Conservation (phyloP, 2,888 invertebrate species). For the Leucoptera coffeella region DNA sequence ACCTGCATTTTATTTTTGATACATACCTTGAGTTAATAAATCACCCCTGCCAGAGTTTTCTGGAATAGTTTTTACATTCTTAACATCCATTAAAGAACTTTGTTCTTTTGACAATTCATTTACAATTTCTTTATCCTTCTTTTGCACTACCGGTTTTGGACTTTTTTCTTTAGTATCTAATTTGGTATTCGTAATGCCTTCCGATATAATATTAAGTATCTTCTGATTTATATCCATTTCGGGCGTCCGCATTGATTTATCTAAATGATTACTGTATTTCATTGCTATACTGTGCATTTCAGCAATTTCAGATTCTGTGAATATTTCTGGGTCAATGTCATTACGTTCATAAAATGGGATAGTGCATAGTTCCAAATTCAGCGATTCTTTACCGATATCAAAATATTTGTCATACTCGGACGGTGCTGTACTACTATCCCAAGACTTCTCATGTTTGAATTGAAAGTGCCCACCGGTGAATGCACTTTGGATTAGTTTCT, state of each 20-base stretch:
- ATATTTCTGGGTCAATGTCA: slow-evolving; percentile 17
- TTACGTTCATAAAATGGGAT: slow-evolving; percentile 40
- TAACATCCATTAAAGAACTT: too few species aligned
- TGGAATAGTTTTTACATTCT: too few species aligned
- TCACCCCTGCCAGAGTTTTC: too few species aligned
- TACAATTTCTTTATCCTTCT: too few species aligned
- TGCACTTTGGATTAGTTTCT: slow-evolving; percentile 36
- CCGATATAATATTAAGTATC: slow-evolving; percentile 14
- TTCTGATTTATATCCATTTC: slow-evolving; percentile 23
- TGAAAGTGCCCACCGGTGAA: slow-evolving; percentile 41
- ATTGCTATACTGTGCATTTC: slow-evolving; percentile 32
- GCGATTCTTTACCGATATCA: slow-evolving; percentile 28
- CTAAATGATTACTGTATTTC: slow-evolving; percentile 33
- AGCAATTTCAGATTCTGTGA: slow-evolving; percentile 24
- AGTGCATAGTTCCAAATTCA: slow-evolving; percentile 24
- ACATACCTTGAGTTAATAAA: too few species aligned
- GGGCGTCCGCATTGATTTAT: slow-evolving; percentile 22
- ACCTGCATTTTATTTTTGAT: too few species aligned
- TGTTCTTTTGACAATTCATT: too few species aligned
- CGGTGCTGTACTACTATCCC: slow-evolving; percentile 26
- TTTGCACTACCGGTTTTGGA: too few species aligned
- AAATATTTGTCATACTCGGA: slow-evolving; percentile 40
- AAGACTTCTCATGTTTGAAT: slow-evolving; percentile 46
- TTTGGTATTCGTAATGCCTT: slow-evolving; percentile 4
- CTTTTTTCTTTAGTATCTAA: background rate